Percentiles rank a stretch among this genome's conserved stretches.
Conservation (phyloP, 2,888 invertebrate genomes). For the Flexamia atlantica region DNA sequence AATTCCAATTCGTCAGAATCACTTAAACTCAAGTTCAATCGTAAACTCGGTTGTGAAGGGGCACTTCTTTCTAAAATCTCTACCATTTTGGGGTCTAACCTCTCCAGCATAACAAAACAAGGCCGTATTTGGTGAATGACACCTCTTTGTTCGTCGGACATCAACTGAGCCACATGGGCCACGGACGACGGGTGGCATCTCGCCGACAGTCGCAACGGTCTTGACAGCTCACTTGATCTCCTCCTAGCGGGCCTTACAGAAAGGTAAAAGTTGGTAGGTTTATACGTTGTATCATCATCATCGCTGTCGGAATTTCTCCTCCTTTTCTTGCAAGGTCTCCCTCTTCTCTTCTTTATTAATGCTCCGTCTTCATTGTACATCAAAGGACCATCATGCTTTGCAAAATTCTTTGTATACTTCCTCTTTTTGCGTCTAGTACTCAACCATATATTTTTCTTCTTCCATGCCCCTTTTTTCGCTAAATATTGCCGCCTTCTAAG, state of each 20-base stretch:
- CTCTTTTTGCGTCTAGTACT: conserved; percentile 10
- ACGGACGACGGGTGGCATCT: not conserved
- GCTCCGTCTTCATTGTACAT: conserved; percentile 1
- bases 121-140: not conserved
- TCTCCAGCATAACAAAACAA: not conserved
- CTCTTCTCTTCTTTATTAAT: conserved; percentile 9
- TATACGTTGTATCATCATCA: not conserved
- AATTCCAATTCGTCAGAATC: not conserved
- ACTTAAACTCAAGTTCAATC: not conserved
- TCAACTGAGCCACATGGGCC: not conserved
- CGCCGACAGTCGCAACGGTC: not conserved
- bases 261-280: not conserved
- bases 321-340: not conserved
- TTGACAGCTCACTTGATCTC: not conserved
- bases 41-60: too few relatives aligned
- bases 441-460: conserved; percentile 14
- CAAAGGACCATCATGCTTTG: not conserved
- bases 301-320: not conserved
- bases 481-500: conserved; percentile 20
- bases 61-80: not conserved
- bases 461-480: not conserved
- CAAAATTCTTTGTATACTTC: not conserved
- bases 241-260: not conserved
- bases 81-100: conserved; percentile 3
- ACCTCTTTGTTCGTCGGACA: not conserved